Percentiles rank a stretch among this genome's conserved stretches.
phyloP scores from a whole-genome alignment of 2,888 invertebrate genomes.

The Nephrotoma flavescens region DNA sequence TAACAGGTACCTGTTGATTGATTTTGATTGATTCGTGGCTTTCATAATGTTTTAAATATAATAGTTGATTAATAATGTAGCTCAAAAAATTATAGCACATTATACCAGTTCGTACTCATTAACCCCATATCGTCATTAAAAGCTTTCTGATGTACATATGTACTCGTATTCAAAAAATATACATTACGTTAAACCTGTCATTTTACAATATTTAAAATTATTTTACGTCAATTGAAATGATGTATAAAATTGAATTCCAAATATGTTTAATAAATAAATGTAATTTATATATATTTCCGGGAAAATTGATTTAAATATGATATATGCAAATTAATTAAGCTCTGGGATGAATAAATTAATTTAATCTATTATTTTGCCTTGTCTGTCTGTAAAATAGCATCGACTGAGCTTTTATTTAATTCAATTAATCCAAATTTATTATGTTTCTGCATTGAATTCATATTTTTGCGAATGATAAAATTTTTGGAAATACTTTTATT shows the following conservation, averaged over 20 bases:
- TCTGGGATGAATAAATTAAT: neutral
- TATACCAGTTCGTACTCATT: too few relatives aligned
- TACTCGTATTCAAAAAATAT: too few relatives aligned
- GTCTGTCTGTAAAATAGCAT: neutral
- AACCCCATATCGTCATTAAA: too few relatives aligned
- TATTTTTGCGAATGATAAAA: neutral
- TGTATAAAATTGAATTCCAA: too few relatives aligned
- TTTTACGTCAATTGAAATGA: too few relatives aligned
- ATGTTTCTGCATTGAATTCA: neutral
- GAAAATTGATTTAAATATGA: neutral
- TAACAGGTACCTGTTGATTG: too few relatives aligned
- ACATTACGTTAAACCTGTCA: too few relatives aligned
- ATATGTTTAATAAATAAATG: too few relatives aligned
- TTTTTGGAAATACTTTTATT: neutral
- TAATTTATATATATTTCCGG: neutral
- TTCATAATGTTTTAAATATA: neutral
- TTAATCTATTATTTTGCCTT: neutral
- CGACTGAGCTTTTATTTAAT: neutral
- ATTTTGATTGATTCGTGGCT: too few relatives aligned
- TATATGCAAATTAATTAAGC: neutral
- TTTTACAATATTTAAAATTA: too few relatives aligned
- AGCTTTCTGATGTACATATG: too few relatives aligned
- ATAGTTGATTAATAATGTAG: neutral
- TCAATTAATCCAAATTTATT: neutral
- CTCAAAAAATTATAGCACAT: too few relatives aligned